These are phyloP conservation scores for Staurois parvus DNA, from an alignment of 2,797 vertebrate genomes.

Conservation along the genomic window DNA sequence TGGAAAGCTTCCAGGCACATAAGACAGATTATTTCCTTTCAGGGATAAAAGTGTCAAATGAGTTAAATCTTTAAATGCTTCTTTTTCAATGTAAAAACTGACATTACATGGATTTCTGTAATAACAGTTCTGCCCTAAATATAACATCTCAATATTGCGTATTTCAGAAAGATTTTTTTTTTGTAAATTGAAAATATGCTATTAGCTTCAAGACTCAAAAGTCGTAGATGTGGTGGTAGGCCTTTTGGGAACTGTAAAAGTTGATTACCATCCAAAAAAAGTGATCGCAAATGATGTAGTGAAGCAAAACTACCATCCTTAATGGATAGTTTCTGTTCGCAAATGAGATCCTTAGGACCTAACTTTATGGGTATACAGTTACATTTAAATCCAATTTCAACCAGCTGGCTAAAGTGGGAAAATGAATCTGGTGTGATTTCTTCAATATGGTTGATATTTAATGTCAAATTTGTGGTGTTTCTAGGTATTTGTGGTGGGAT, in stretches of 20 bases:
- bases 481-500: slow-evolving; percentile 86
- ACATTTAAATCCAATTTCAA: slow-evolving; percentile 92
- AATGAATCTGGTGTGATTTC: slow-evolving; percentile 82
- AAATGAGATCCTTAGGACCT: slow-evolving; percentile 87
- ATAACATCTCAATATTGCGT: slow-evolving; percentile 81
- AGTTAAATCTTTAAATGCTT: slow-evolving; percentile 81
- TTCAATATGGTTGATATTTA: slow-evolving; percentile 92
- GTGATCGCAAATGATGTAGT: slow-evolving; percentile 79
- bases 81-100: slow-evolving; percentile 82
- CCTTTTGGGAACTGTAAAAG: slow-evolving; percentile 83
- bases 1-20: slow-evolving; percentile 82
- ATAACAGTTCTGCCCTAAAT: slow-evolving; percentile 95
- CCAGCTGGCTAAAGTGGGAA: slow-evolving; percentile 78
- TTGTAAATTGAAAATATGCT: slow-evolving; percentile 80
- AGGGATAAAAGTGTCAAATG: slow-evolving; percentile 86
- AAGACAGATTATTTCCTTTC: slow-evolving; percentile 91
- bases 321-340: slow-evolving; percentile 73
- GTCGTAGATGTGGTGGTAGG: slow-evolving; percentile 81
- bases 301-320: slow-evolving; percentile 78
- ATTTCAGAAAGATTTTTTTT: slow-evolving; percentile 82
- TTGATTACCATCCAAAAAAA: slow-evolving; percentile 94
- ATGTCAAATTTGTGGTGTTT: slow-evolving; percentile 89
- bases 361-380: slow-evolving; percentile 90
- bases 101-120: slow-evolving; percentile 91
- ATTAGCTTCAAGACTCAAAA: slow-evolving; percentile 94